Conservation (phyloP, 2,797 vertebrate species). For the Chromobotia macracanthus region DNA sequence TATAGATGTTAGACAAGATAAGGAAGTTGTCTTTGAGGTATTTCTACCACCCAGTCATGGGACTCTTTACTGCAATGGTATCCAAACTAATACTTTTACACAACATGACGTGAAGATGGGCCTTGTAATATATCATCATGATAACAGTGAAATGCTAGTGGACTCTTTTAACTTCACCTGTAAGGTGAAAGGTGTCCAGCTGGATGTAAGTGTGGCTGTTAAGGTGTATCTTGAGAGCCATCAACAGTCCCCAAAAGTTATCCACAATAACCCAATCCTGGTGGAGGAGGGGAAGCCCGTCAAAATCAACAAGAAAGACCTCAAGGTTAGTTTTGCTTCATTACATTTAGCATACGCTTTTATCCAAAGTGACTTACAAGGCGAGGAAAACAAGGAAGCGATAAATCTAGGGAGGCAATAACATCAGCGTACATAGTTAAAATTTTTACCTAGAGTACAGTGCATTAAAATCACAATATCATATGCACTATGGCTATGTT, state of each 20-base stretch:
- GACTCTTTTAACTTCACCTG: constrained; percentile 84
- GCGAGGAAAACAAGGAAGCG: too few species aligned
- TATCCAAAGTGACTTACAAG: too few species aligned
- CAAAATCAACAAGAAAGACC: constrained; percentile 77
- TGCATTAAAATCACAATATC: too few species aligned
- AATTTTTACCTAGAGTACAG: too few species aligned
- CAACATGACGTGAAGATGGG: constrained; percentile 79
- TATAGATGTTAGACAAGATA: constrained; percentile 82
- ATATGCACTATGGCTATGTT: too few species aligned
- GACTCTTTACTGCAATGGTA: constrained; percentile 73
- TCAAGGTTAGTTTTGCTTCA: constrained; percentile 75
- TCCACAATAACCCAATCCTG: constrained; percentile 75
- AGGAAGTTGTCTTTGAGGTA: constrained; percentile 80
- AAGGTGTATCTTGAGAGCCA: constrained; percentile 82
- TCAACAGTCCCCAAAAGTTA: constrained; percentile 72
- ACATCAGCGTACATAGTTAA: too few species aligned
- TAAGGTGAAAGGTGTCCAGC: constrained; percentile 66
- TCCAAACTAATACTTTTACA: constrained; percentile 76
- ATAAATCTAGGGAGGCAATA: too few species aligned
- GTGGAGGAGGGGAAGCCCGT: constrained; percentile 85
- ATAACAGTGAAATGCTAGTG: constrained; percentile 72
- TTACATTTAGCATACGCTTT: too few species aligned
- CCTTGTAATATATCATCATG: constrained; percentile 79
- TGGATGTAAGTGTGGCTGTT: constrained; percentile 76
- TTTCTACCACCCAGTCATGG: constrained; percentile 80